phyloP scores from a whole-genome alignment of 1,140 invertebrate genomes.

The Trypoxylus dichotomus region DNA sequence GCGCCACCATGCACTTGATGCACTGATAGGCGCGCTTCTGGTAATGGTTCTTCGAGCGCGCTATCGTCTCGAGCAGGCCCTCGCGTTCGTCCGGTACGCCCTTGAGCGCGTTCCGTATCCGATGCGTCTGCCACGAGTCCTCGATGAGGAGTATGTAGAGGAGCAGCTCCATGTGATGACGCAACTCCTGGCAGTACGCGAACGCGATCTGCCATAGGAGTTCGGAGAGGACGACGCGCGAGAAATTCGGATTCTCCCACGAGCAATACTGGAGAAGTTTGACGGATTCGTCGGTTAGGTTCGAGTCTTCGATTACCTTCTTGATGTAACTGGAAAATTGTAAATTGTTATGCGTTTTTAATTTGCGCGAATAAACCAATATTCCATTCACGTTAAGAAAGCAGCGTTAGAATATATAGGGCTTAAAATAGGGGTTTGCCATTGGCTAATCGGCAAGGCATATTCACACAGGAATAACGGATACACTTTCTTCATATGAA shows the following conservation, averaged over 20 bases:
- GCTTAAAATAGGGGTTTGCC: too few species aligned
- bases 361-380: background rate
- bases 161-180: slow-evolving; percentile 88
- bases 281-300: slow-evolving; percentile 86
- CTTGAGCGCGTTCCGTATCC: slow-evolving; percentile 81
- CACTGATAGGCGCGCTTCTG: slow-evolving; percentile 97
- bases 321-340: slow-evolving; percentile 77
- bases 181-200: slow-evolving; percentile 91
- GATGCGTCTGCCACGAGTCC: slow-evolving; percentile 93
- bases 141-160: slow-evolving; percentile 86
- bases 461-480: too few species aligned
- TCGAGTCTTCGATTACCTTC: slow-evolving; percentile 93
- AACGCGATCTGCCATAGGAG: slow-evolving; percentile 93
- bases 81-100: slow-evolving; percentile 89
- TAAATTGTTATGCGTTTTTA: background rate
- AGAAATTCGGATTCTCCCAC: slow-evolving; percentile 96
- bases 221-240: slow-evolving; percentile 84
- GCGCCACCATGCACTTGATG: slow-evolving; percentile 90
- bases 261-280: slow-evolving; percentile 89
- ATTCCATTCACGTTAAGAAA: too few species aligned
- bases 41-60: slow-evolving; percentile 89
- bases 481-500: too few species aligned
- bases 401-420: too few species aligned
- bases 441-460: too few species aligned
- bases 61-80: slow-evolving; percentile 91